These are phyloP conservation scores for Tetragonisca angustula DNA, from an alignment of 2,888 invertebrate species.

Conservation along the genomic window DNA sequence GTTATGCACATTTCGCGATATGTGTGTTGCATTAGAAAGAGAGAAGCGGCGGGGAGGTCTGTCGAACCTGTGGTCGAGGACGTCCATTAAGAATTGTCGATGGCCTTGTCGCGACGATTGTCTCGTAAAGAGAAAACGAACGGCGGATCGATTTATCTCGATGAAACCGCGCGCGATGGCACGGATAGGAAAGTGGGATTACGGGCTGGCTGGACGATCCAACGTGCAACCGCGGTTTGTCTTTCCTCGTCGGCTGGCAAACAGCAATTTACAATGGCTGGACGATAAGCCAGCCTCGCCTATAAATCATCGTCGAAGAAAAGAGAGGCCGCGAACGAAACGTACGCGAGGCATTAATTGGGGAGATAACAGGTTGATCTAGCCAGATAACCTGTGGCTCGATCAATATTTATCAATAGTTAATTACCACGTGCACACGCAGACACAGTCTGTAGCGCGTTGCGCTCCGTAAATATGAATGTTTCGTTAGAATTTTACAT, in stretches of 20 bases:
- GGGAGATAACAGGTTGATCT: slow-evolving; percentile 20
- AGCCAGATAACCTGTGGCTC: slow-evolving; percentile 30
- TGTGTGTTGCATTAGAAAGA: no score
- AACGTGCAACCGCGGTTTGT: slow-evolving; percentile 7
- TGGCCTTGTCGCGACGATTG: background rate
- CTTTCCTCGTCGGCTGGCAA: slow-evolving; percentile 16
- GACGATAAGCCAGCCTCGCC: slow-evolving; percentile 22
- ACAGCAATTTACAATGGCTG: slow-evolving; percentile 33
- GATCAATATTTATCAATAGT: slow-evolving; percentile 54
- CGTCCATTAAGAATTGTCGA: background rate
- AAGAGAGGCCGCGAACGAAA: slow-evolving; percentile 29
- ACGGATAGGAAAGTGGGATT: slow-evolving; percentile 20
- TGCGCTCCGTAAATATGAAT: no score
- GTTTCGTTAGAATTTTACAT: no score
- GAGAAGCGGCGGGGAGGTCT: background rate
- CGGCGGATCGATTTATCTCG: slow-evolving; percentile 12
- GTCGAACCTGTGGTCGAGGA: no score
- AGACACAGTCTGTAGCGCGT: no score
- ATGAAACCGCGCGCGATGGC: background rate
- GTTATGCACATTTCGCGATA: background rate
- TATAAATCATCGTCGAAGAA: slow-evolving; percentile 49
- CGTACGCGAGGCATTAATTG: slow-evolving; percentile 48
- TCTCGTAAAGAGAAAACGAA: slow-evolving; percentile 1
- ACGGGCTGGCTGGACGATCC: slow-evolving; percentile 8
- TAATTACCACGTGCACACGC: slow-evolving; percentile 1